These are phyloP conservation scores for Drosophila colorata DNA, from an alignment of 2,888 invertebrate species.

Conservation along the genomic window DNA sequence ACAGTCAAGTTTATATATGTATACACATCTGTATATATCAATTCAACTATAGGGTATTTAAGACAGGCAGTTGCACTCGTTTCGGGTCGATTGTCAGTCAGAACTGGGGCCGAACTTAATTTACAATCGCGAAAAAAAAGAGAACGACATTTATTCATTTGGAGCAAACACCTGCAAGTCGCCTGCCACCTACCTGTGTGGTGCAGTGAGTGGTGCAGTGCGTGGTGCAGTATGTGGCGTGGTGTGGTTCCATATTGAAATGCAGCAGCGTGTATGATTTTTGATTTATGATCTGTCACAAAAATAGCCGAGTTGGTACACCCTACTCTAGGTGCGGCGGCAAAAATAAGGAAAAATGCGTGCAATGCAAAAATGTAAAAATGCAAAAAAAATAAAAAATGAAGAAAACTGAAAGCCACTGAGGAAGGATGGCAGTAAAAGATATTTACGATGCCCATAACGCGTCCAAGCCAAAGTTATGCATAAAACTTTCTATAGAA, in stretches of 20 bases:
- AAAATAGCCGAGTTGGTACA: slow-evolving; percentile 69
- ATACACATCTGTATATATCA: not conserved
- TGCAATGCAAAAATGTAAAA: slow-evolving; percentile 54
- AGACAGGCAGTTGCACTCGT: slow-evolving; percentile 1
- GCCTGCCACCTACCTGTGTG: slow-evolving; percentile 32
- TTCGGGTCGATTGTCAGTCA: slow-evolving; percentile 50
- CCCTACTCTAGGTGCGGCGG: slow-evolving; percentile 43
- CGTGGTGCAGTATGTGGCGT: slow-evolving; percentile 8
- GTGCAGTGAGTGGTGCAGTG: slow-evolving; percentile 6
- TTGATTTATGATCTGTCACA: slow-evolving; percentile 84
- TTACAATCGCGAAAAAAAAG: slow-evolving; percentile 62
- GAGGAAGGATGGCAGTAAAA: slow-evolving; percentile 72
- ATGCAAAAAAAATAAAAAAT: slow-evolving; percentile 6
- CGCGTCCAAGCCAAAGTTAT: slow-evolving; percentile 65
- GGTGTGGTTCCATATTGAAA: slow-evolving; percentile 49
- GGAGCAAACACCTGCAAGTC: slow-evolving; percentile 73
- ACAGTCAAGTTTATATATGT: too few relatives aligned
- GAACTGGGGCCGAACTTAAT: slow-evolving; percentile 63
- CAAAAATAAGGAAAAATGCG: slow-evolving; percentile 58
- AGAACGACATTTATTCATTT: slow-evolving; percentile 64
- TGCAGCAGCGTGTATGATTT: slow-evolving; percentile 82
- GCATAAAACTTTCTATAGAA: slow-evolving; percentile 80
- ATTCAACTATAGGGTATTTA: slow-evolving; percentile 17
- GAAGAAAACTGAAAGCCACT: slow-evolving; percentile 36
- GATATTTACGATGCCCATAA: slow-evolving; percentile 78